Evolutionary conservation across 2,888 invertebrate species (phyloP), one percentile per base, ranked within the genome.

Genomic region (Miltochrista miniata): DNA sequence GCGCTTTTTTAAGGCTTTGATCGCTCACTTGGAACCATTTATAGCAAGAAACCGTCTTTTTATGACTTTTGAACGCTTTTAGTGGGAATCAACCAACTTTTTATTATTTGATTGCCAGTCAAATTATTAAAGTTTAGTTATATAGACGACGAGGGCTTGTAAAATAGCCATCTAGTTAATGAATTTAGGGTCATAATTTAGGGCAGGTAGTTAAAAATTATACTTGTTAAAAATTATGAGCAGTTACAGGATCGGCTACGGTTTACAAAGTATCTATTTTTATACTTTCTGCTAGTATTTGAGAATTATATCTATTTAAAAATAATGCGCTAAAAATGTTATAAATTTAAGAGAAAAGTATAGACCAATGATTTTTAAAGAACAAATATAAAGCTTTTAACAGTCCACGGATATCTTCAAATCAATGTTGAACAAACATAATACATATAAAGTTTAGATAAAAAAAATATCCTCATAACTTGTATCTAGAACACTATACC

Each of bases 11-110:
- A n/a, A n/a, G n/a, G n/a, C n/a, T 81, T 80, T 81, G 80, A 79
- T 79, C 79, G 63, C 62, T 76, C 69, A 59, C 61, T 66, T 63
- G 79, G 72, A 79, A 78, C 66, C 61, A 45, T 13, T 41, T 50
- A 56, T 58, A 53, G 52, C 50, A 40, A 45, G 55, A 59, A 64
- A 58, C 59, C 53, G 50, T 50, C 64, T 67, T 72, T 76, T 72
- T 70, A 72, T 62, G 68, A 67, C 68, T 71, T 74, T 74, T 71
- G 72, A 72, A 64, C 59, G 66, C 61, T 68, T 70, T 66, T 54
- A 64, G 51, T 51, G 49, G 48, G 58, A 56, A 56, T 56, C 52
- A 58, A 51, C 52, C 43, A 60, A 64, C 43, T 56, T 64, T 63
- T 60, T 59, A 48, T 53, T 55, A 56, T 58, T 46, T 56, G 50